Base-by-base conservation (phyloP, 2,888 invertebrate genomes). In the Molorchus minor region DNA sequence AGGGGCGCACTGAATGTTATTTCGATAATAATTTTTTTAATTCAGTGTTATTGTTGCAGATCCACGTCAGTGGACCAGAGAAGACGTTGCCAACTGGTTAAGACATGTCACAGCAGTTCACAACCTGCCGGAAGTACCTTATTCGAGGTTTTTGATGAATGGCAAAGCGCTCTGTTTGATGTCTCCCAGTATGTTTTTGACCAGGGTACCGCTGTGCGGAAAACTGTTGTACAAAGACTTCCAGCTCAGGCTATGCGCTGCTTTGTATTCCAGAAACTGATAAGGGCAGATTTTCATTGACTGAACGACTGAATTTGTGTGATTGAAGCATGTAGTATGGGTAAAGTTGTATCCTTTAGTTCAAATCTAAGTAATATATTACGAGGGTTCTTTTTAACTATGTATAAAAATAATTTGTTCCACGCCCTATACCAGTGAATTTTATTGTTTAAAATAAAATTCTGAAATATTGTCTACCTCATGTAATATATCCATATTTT, bases 131-230 rank as follows among this genome's bases (percentile, higher is more conserved):
- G 84, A 85, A 58, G 80, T 85, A 20, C 82, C 83, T 1, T 77
- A 82, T 0, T 85, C 86, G 63, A 82, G 91, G 64, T 92, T 92
- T 79, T 86, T 87, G 0, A 91, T 91, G 91, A 92, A 92, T 79
- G 91, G 91, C 45, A 92, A 92, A 78, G 91, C 90, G 0, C 80
- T 92, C 3, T 91, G 91, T 66, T 84, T 92, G 52, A 91, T 92
- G 91, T 85, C 86, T n/a, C 82, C 85, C 8, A 87, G 87, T 49
- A 91, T 91, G 91, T 91, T 90, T 80, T 82, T 87, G 1, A 84
- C 84, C 62, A 80, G 91, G 38, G 91, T 90, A 29, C 91, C 91
- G 0, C 78, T 85, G 1, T 87, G 86, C 0, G 91, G 91, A 7
- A 87, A 87, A 74, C 79, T 85, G 58, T 79, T 91, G 36, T 87